These are phyloP conservation scores for Salvelinus fontinalis DNA, from an alignment of 2,113 vertebrate species.

Conservation along the genomic window DNA sequence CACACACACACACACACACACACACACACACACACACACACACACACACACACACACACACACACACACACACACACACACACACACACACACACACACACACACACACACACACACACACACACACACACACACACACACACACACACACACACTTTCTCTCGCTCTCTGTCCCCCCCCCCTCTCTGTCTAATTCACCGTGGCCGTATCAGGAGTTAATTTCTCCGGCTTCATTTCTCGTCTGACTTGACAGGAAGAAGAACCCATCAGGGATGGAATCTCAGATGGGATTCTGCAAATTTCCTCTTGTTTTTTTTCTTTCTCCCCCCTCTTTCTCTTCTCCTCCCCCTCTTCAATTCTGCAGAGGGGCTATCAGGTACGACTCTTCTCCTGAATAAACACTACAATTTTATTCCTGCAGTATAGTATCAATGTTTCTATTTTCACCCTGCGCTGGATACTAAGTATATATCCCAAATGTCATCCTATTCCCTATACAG, in stretches of 20 bases:
- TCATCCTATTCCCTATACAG: too few relatives aligned
- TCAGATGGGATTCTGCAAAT: conserved; percentile 80
- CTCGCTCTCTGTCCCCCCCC: too few relatives aligned
- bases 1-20: too few relatives aligned
- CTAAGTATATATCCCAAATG: conserved; percentile 42
- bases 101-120: too few relatives aligned
- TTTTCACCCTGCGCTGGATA: conserved; percentile 63
- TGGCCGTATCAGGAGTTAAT: conserved; percentile 83
- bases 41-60: too few relatives aligned
- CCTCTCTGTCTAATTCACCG: conserved; percentile 83
- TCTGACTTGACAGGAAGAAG: conserved; percentile 78
- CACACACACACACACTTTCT: too few relatives aligned
- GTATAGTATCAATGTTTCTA: conserved; percentile 63
- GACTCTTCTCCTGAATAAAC: conserved; percentile 73
- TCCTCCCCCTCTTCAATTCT: conserved; percentile 52
- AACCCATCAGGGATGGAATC: conserved; percentile 79
- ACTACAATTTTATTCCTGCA: conserved; percentile 68
- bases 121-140: too few relatives aligned
- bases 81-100: too few relatives aligned
- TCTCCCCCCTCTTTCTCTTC: neutral
- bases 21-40: too few relatives aligned
- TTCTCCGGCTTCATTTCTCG: conserved; percentile 80
- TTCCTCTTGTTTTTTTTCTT: conserved; percentile 65
- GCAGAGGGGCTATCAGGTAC: conserved; percentile 63
- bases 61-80: too few relatives aligned